Base-by-base conservation (phyloP, 2,888 invertebrate genomes). In the Lepidochrysops patricia region DNA sequence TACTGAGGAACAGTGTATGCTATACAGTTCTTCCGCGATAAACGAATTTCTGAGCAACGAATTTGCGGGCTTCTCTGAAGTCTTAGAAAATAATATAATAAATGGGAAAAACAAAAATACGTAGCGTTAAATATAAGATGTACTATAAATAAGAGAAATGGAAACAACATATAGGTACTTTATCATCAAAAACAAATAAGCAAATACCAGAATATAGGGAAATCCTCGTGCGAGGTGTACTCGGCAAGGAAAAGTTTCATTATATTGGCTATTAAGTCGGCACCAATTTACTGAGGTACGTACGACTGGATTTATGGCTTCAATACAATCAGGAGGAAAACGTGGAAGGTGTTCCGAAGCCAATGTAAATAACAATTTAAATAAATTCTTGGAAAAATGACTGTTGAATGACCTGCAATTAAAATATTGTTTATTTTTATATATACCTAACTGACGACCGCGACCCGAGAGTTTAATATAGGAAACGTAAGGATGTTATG, bases 221-320 rank as follows among this genome's bases (percentile, higher is more conserved):
- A 25, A 13, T 12, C 50, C 13, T 26, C 34, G 13, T 32, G 65
- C 61, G 50, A 60, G 61, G 57, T 57, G 29, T 52, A 52, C 27
- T 9, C 27, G 57, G 52, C 58, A 61, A 61, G 63, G 60, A 63
- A 69, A 69, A 72, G 69, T 73, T 76, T 76, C 72, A 75, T 76
- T 74, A 73, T 68, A 66, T 65, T 57, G 49, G 66, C 73, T 72
- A 75, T 76, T 75, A 76, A 70, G 68, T 70, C 65, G 52, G 64
- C 64, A 67, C 58, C 58, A 67, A 69, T 67, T 72, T 70, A 67
- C 66, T 63, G 64, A 62, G 62, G 60, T 62, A 43, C 70, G 75
- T 72, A 77, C 74, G 76, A 67, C 70, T 66, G 70, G 73, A 82
- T 82, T 80, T 82, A 82, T 77, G 70, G 75, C 69, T 63, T 66